Percentiles rank a stretch among this genome's conserved stretches.
phyloP scores from a whole-genome alignment of 2,113 vertebrate species.

The Colistium nudipinnis region DNA sequence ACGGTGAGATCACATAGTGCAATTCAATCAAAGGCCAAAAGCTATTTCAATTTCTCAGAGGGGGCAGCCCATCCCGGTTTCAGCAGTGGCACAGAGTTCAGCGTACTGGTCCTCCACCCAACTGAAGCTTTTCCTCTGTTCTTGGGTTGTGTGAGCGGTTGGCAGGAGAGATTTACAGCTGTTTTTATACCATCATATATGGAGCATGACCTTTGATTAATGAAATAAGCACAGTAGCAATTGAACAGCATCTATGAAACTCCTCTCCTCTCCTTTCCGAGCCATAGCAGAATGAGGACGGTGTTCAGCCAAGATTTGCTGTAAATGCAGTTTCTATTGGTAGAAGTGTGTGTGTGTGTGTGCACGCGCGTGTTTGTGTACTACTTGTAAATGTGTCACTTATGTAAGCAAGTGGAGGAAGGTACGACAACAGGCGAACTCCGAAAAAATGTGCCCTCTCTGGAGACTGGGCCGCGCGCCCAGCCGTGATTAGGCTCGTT shows the following conservation, averaged over 20 bases:
- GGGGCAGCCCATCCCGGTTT: slow-evolving; percentile 51
- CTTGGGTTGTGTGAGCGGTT: slow-evolving; percentile 13
- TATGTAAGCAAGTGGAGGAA: slow-evolving; percentile 8
- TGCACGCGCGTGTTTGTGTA: background rate
- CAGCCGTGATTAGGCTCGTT: slow-evolving; percentile 41
- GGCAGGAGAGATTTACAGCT: slow-evolving; percentile 7
- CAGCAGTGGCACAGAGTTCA: slow-evolving; percentile 12
- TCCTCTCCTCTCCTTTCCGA: background rate
- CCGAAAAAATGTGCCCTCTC: slow-evolving; percentile 31
- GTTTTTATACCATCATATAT: background rate
- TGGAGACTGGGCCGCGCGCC: slow-evolving; percentile 32
- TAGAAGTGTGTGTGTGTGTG: background rate
- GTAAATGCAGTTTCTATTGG: too few species aligned
- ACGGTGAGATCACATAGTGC: slow-evolving; percentile 63
- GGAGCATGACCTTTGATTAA: slow-evolving; percentile 1
- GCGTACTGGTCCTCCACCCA: slow-evolving; percentile 26
- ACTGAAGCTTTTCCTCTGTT: slow-evolving; percentile 18
- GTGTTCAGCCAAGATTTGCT: too few species aligned
- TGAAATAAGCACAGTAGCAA: background rate
- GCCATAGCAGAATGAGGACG: too few species aligned
- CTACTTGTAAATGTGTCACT: background rate
- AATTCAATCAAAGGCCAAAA: slow-evolving; percentile 77
- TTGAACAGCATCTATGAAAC: too few species aligned
- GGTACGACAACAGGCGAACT: background rate
- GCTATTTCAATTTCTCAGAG: slow-evolving; percentile 77